Conservation (phyloP, 2,797 vertebrate genomes). For the Eulemur coronatus region DNA sequence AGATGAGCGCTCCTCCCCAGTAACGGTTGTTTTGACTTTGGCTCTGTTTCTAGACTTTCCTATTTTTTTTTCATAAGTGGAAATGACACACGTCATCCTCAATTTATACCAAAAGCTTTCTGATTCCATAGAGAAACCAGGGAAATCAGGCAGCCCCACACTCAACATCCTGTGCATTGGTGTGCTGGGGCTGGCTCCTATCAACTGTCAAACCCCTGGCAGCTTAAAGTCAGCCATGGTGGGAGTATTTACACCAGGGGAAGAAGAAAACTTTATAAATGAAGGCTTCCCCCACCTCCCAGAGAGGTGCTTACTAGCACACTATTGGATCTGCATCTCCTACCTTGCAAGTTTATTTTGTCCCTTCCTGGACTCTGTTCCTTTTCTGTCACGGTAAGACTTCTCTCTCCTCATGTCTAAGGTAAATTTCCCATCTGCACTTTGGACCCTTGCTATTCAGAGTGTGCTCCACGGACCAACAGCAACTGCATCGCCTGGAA, state of each 20-base stretch:
- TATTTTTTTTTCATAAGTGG: neutral
- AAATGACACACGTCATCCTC: neutral
- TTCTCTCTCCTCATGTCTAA: neutral
- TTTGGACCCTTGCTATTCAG: neutral
- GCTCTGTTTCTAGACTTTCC: neutral
- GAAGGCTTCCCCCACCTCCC: no score
- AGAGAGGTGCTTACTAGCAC: neutral
- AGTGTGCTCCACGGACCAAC: neutral
- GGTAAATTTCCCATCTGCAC: neutral
- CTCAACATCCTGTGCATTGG: fast-evolving
- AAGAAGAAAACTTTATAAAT: neutral
- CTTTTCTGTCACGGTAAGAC: neutral
- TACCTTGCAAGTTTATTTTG: neutral
- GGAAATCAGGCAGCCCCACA: neutral
- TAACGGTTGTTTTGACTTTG: neutral
- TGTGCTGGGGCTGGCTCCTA: neutral
- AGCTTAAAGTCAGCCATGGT: neutral
- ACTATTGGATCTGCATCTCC: neutral
- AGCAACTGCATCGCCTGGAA: neutral
- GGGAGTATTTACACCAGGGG: neutral
- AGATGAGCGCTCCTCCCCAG: neutral
- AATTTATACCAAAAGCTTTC: neutral
- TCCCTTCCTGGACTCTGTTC: neutral
- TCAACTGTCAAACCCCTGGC: neutral
- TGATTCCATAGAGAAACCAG: neutral